Conservation (phyloP, 2,888 invertebrate genomes). For the Gymnocheta viridis region DNA sequence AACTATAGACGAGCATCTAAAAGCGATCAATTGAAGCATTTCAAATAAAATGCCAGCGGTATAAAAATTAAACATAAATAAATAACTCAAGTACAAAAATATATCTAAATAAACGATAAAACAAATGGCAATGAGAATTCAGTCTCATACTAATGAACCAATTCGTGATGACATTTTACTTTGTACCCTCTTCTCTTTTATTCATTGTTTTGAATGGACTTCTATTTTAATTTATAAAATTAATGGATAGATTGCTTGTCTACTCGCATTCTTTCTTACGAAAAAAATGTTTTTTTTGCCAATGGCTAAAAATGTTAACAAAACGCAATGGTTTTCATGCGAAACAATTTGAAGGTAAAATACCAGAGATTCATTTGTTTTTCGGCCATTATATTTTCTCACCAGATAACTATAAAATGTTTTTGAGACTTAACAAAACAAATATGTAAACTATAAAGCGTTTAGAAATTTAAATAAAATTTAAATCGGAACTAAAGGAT, state of each 20-base stretch:
- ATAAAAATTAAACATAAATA: slow-evolving; percentile 54
- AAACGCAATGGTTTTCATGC: no score
- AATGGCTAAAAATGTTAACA: slow-evolving; percentile 25
- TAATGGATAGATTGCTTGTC: not conserved
- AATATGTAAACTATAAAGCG: no score
- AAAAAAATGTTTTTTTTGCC: slow-evolving; percentile 8
- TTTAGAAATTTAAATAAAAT: no score
- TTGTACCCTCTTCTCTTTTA: slow-evolving; percentile 31
- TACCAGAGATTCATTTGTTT: no score
- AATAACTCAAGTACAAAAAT: slow-evolving; percentile 55
- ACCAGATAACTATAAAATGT: no score
- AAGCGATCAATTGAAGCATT: slow-evolving; percentile 36
- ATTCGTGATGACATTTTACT: slow-evolving; percentile 47
- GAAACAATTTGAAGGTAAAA: no score
- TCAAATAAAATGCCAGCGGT: slow-evolving; percentile 37
- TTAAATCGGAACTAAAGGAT: no score
- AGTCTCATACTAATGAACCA: slow-evolving; percentile 53
- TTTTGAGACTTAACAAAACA: no score
- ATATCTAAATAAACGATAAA: slow-evolving; percentile 18
- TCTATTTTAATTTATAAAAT: slow-evolving; percentile 28
- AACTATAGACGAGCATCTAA: slow-evolving; percentile 26
- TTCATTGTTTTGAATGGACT: not conserved
- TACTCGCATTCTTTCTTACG: not conserved
- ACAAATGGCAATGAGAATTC: slow-evolving; percentile 40
- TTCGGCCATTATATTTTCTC: no score